phyloP scores from a whole-genome alignment of 2,113 vertebrate species.

The Platysternon megacephalum region DNA sequence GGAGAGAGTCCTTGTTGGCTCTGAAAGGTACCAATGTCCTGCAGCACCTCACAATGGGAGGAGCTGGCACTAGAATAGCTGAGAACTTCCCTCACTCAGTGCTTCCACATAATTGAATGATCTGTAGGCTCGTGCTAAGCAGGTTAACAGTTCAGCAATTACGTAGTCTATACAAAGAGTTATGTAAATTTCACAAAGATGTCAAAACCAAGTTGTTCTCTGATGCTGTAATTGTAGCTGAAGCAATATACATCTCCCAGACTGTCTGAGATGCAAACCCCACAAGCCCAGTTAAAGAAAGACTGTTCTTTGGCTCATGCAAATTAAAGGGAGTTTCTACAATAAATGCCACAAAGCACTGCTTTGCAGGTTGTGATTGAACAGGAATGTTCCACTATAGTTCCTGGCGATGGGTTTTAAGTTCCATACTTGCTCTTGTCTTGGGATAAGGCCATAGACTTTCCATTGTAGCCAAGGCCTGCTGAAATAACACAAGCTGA shows the following conservation, averaged over 20 bases:
- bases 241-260: rapidly evolving
- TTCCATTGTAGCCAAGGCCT: conserved; percentile 1
- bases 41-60: neutral
- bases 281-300: neutral
- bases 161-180: neutral
- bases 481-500: conserved; percentile 7
- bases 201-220: neutral
- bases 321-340: conserved; percentile 19
- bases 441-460: conserved; percentile 3
- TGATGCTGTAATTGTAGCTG: neutral
- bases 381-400: neutral
- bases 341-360: neutral
- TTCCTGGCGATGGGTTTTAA: conserved; percentile 9
- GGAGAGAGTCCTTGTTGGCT: neutral
- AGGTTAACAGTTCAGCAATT: neutral
- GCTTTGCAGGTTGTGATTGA: neutral
- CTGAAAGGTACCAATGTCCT: neutral
- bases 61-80: neutral
- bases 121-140: neutral
- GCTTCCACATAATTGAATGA: rapidly evolving
- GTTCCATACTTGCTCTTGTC: conserved; percentile 32
- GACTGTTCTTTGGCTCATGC: neutral
- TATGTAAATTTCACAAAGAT: neutral
- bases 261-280: neutral
- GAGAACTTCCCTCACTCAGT: neutral